Conservation (phyloP, 1,140 invertebrate genomes). For the Cydia splendana region DNA sequence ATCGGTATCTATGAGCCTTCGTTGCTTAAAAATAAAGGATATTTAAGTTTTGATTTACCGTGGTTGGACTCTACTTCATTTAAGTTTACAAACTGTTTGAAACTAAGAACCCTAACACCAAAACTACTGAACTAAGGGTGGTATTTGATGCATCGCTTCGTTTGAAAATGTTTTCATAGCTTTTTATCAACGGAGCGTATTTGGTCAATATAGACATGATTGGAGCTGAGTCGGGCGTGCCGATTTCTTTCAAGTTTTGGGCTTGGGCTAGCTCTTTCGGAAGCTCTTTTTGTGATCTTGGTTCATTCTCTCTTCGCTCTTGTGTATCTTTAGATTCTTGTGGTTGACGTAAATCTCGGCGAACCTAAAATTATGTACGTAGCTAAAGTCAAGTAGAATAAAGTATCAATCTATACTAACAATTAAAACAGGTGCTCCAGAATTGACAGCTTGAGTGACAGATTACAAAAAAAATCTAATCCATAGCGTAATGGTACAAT, state of each 20-base stretch:
- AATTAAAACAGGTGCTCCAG: too few relatives aligned
- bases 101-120: neutral
- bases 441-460: too few relatives aligned
- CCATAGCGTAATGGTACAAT: too few relatives aligned
- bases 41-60: neutral
- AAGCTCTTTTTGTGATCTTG: neutral
- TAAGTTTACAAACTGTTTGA: neutral
- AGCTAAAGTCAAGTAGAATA: neutral
- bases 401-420: too few relatives aligned
- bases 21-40: neutral
- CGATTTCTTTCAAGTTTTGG: neutral
- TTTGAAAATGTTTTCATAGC: neutral
- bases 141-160: neutral
- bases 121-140: neutral
- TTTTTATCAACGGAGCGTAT: neutral
- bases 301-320: neutral
- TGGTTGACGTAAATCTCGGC: conserved; percentile 42
- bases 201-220: neutral
- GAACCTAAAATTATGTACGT: conserved; percentile 41
- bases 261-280: neutral
- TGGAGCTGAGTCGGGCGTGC: neutral
- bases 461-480: too few relatives aligned
- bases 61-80: neutral
- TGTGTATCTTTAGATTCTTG: neutral
- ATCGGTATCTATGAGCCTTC: too few relatives aligned